Evolutionary conservation across 2,888 invertebrate species (phyloP), one percentile per base, ranked within the genome.

Genomic region (Plagodis dolabraria): DNA sequence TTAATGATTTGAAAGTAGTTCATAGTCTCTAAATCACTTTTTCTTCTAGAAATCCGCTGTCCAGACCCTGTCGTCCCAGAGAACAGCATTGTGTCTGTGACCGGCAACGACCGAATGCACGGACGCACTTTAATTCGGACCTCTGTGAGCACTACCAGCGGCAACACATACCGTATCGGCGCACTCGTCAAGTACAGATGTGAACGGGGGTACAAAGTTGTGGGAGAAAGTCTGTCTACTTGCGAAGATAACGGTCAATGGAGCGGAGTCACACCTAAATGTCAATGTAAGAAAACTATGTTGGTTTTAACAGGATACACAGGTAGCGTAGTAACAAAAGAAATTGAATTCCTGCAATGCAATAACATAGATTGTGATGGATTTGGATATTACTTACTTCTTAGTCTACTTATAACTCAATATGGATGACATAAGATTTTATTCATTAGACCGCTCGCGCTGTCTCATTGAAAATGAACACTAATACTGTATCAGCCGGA

Each of bases 41-140:
- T 40, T 10, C 5, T 83, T 65, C 0, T 83, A 97, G 98, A 98
- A 92, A 97, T 98, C 68, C 95, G 98, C 54, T 98, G 98, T 76
- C 94, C 96, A 0, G 97, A 97, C 74, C 98, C 98, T 0, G 89
- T 95, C 4, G 91, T 97, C 35, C 96, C 98, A 0, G 95, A 96
- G 35, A 97, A 98, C 81, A 96, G 97, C 65, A 96, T 98, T 33
- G 93, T 98, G 0, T 97, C 98, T 0, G 97, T 98, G 38, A 97
- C 98, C 0, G 97, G 97, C 53, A 98, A 98, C 80, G 98, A 98
- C 81, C 94, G 98, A 52, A 96, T 96, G 94, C 97, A 97, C 77
- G 97, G 97, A 0, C 94, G 97, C 34, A 97, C 97, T 0, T 87
- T 97, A 12, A 96, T 97, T 67, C 93, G 96, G 44, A 97, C 97